Percentiles rank a stretch among this genome's conserved stretches.
phyloP scores from a whole-genome alignment of 2,797 vertebrate genomes.

The Silurus lanzhouensis region DNA sequence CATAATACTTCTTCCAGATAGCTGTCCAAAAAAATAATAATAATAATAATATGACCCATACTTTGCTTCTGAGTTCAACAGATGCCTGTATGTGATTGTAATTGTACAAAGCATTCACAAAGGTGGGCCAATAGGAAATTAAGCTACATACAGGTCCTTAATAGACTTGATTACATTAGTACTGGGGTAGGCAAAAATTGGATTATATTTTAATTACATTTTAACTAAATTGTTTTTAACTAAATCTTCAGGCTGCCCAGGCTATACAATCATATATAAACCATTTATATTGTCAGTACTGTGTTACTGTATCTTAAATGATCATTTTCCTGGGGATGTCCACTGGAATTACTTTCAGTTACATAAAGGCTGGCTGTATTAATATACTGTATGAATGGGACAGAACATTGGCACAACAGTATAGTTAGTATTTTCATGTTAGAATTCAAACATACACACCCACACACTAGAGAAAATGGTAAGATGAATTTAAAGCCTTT shows the following conservation, averaged over 20 bases:
- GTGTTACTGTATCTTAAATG: neutral
- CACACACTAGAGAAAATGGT: no score
- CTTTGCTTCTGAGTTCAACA: neutral
- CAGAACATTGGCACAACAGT: constrained; percentile 13
- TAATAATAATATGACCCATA: neutral
- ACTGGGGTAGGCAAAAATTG: neutral
- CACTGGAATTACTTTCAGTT: neutral
- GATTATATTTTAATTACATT: neutral
- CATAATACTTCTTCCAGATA: neutral
- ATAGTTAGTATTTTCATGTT: constrained; percentile 19
- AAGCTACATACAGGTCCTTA: neutral
- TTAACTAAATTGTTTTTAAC: neutral
- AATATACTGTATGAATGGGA: neutral
- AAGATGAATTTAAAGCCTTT: neutral
- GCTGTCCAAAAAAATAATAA: no score
- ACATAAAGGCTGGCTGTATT: neutral
- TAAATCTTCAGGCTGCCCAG: neutral
- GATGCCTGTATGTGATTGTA: constrained; percentile 12
- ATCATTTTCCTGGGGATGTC: neutral
- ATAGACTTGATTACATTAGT: neutral
- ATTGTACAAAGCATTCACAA: constrained; percentile 15
- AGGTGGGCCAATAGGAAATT: neutral
- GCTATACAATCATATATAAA: neutral
- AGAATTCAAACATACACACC: neutral
- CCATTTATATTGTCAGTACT: neutral